Evolutionary conservation across 2,797 vertebrate genomes (phyloP), one percentile per base, ranked within the genome.

Genomic region (Anolis apletophallus): DNA sequence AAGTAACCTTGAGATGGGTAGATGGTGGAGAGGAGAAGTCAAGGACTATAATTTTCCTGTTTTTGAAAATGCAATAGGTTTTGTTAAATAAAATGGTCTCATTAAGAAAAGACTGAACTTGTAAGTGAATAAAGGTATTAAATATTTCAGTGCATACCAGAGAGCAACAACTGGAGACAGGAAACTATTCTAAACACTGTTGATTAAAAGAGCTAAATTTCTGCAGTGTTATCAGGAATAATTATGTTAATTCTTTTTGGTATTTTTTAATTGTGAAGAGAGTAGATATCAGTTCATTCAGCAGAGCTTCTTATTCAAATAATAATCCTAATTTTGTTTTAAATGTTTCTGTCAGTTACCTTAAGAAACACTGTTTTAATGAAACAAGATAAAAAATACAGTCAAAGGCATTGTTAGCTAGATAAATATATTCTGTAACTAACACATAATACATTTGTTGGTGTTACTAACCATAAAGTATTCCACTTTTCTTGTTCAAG

Each of bases 91-190:
- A 67, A 73, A 84, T 50, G 84, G 64, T 29, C 75, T 75, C 87
- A 0, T 34, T 73, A 84, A 34, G 29, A 75, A 21, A 11, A 57
- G 72, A 81, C 83, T 16, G 86, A 50, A 80, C 86, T 34, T 19
- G 1, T 74, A 82, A 88, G 46, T 82, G 86, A 76, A 55, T 89
- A 90, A 74, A 29, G 54, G 54, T 87, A 36, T 85, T 61, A 16
- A 84, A 73, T 91, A 80, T 68, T 88, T 82, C 83, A 54, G 52
- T 72, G 40, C 34, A 87, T 73, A 36, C 19, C 57, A 86, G 73
- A 86, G 73, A 67, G 76, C 26, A 61, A 68, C 12, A 10, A 75
- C 26, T 26, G n/a, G 26, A 75, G 71, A n/a, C 73, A 80, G 74
- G 29, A 72, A 83, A 79, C 78, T 73, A 67, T 83, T 79, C 78